Base-by-base conservation (phyloP, 2,113 vertebrate species). In the Nanorana parkeri region DNA sequence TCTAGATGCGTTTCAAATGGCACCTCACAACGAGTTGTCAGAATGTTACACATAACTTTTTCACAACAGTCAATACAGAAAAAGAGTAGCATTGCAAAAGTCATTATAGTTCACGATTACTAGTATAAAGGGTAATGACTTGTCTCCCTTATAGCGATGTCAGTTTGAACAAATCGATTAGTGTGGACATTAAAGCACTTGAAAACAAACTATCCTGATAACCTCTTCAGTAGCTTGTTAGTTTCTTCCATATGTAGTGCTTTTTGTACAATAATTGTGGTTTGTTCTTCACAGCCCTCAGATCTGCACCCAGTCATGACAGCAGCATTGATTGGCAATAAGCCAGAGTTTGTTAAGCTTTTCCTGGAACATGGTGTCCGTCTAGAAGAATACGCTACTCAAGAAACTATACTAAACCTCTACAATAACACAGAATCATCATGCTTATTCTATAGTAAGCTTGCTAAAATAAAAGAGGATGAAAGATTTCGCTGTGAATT, bases 361-460 rank as follows among this genome's bases (percentile, higher is more conserved):
- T 94, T 99, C 86, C 90, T 99, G 89, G 97, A 97, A 86, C 95
- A 96, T 1, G 97, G 97, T 1, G 94, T 98, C 86, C 90, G 41
- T 51, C 88, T 99, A 69, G 87, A 91, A 77, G 94, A 97, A 17
- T 95, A 98, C 56, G 94, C 95, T 85, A 89, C 93, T 8, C 90
- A 92, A 81, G 90, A 94, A 54, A 94, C 88, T 0, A 90, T 99
- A 67, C 80, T 91, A 6, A 84, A 94, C 55, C 95, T 99, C 74
- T 98, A 99, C 77, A 83, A 88, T 84, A 90, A 94, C 87, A 71
- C 96, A 81, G 89, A 88, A 0, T 91, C 95, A 0, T 87, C 88
- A 88, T 95, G 96, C 88, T 89, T 96, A 67, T 96, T 99, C 83
- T 88, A 94, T 28, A 83, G 84, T 87, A 96, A 95, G 88, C 88